Evolutionary conservation across 2,888 invertebrate genomes (phyloP), one percentile per base, ranked within the genome.

Genomic region (Meganola albula): DNA sequence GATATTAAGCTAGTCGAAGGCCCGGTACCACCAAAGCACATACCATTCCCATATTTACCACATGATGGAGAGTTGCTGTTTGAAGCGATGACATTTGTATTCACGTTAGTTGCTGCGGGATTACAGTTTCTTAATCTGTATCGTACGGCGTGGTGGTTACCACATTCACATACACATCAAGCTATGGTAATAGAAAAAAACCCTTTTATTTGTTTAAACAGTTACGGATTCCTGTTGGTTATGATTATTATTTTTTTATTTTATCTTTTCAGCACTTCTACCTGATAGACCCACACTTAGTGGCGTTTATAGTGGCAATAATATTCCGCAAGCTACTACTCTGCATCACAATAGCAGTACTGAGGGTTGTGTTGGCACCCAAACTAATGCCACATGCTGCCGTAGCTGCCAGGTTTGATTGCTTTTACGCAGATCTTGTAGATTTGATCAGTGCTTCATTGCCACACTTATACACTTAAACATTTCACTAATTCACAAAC

Each of bases 131-230:
- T 99, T 23, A 97, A 99, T 82, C 88, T 99, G 20, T 99, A 99
- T 67, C 91, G 96, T 52, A 97, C 97, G 2, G 93, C 96, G 8
- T 99, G 98, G 97, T 99, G 99, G 99, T 75, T 98, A 31, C 96
- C 97, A 1, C 92, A 98, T 66, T 96, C 97, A 0, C 92, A 95
- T 66, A 94, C 93, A 38, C 91, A 91, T 59, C 93, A 95, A 64
- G 92, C 95, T 38, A 90, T 98, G 90, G 98, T 97, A 82, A n/a
- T n/a, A n/a, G n/a, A n/a, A n/a, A n/a, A n/a, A n/a, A n/a, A n/a
- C n/a, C n/a, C n/a, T n/a, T n/a, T n/a, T n/a, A n/a, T 8, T 21
- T 21, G 9, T 8, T 21, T 21, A 8, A 21, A 21, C 9, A 21
- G 21, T 16, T 5, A 16, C 4, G 16, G 4, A 20, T 8, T 10